These are phyloP conservation scores for Anas platyrhynchos DNA, from an alignment of 2,113 vertebrate species.

Conservation along the genomic window DNA sequence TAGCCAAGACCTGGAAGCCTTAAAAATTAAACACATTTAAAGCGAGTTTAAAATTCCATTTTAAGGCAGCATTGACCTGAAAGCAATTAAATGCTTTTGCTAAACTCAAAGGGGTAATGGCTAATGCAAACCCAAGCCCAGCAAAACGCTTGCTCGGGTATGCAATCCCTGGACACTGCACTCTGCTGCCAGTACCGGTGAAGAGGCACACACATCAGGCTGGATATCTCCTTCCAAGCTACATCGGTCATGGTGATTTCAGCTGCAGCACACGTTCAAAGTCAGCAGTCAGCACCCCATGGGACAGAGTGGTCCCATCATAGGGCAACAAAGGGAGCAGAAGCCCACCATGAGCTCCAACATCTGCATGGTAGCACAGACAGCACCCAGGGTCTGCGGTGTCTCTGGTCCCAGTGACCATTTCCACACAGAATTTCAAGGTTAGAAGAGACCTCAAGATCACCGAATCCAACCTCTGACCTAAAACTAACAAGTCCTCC, in stretches of 20 bases:
- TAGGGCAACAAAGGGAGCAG: rapidly evolving
- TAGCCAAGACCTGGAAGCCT: not conserved
- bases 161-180: rapidly evolving
- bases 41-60: not conserved
- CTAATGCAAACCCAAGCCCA: rapidly evolving
- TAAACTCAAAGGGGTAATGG: not conserved
- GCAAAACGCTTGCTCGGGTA: not conserved
- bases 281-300: not conserved
- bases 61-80: not conserved
- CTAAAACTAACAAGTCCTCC: too few species aligned
- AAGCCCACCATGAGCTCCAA: not conserved
- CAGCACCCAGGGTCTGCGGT: not conserved
- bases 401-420: not conserved
- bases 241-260: not conserved
- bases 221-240: rapidly evolving
- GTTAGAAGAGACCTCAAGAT: too few species aligned
- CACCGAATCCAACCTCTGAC: too few species aligned
- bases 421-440: not conserved
- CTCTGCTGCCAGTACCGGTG: not conserved
- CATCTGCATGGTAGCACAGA: not conserved
- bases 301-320: not conserved
- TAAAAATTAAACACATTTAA: not conserved
- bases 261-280: not conserved
- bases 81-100: not conserved
- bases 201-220: rapidly evolving